A percentile compares a stretch with the other conserved stretches of the same genome.
Conservation (phyloP, 2,113 vertebrate species). For the Tor tambroides region DNA sequence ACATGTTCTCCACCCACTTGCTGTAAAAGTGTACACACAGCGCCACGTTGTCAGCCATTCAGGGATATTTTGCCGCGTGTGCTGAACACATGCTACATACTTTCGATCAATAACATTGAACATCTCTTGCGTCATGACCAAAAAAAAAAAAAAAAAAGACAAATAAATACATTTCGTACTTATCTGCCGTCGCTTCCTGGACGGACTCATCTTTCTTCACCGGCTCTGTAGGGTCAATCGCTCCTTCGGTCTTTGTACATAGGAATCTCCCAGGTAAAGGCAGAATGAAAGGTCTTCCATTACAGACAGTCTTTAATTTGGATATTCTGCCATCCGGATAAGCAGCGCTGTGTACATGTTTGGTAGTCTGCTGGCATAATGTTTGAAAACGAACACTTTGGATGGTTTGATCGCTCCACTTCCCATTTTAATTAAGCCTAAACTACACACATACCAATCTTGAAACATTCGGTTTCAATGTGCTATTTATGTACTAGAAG, state of each 20-base stretch:
- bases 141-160: no score
- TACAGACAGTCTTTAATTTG: conserved; percentile 58
- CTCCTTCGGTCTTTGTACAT: conserved; percentile 72
- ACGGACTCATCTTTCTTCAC: conserved; percentile 66
- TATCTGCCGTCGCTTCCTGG: conserved; percentile 63
- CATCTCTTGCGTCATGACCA: neutral
- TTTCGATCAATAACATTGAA: neutral
- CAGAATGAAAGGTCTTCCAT: conserved; percentile 41
- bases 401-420: no score
- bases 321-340: conserved; percentile 52
- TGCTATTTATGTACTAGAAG: no score
- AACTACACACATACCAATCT: no score
- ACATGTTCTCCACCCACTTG: conserved; percentile 26
- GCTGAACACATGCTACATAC: neutral
- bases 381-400: conserved; percentile 67
- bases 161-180: conserved; percentile 65
- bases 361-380: conserved; percentile 59
- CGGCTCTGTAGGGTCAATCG: conserved; percentile 61
- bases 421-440: no score
- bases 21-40: conserved; percentile 23
- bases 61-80: neutral
- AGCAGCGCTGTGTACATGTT: conserved; percentile 53
- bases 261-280: conserved; percentile 56
- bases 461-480: no score
- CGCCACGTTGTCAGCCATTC: neutral